phyloP scores from a whole-genome alignment of 2,113 vertebrate species.

The Ictalurus furcatus region DNA sequence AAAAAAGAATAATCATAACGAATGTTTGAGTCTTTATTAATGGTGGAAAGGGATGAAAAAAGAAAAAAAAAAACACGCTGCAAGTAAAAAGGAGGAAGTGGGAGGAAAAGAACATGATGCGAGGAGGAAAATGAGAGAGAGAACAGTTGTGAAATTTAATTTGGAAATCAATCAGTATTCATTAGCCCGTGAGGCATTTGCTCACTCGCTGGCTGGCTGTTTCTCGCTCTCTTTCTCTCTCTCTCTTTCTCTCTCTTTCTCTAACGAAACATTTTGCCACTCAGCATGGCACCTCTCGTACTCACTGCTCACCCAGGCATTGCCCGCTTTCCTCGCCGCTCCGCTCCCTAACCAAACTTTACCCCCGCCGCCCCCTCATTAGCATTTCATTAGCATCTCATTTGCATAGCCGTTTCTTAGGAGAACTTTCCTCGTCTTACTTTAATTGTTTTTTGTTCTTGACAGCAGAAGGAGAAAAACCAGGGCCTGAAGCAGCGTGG shows the following conservation, averaged over 20 bases:
- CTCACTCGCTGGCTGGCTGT: constrained; percentile 55
- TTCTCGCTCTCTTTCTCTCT: constrained; percentile 28
- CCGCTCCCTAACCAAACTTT: constrained; percentile 76
- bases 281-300: constrained; percentile 59
- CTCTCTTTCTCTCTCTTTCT: constrained; percentile 32
- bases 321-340: constrained; percentile 64
- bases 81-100: constrained; percentile 25
- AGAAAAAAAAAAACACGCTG: background rate
- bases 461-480: constrained; percentile 28
- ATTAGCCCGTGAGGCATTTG: constrained; percentile 56
- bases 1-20: background rate
- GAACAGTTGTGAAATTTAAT: constrained; percentile 58
- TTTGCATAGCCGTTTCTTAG: constrained; percentile 66
- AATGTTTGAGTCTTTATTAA: background rate
- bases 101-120: constrained; percentile 15
- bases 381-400: constrained; percentile 79
- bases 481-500: background rate
- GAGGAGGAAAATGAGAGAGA: constrained; percentile 24
- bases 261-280: constrained; percentile 65
- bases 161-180: constrained; percentile 63
- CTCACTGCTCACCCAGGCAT: constrained; percentile 75
- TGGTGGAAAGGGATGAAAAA: background rate
- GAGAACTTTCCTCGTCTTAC: constrained; percentile 47
- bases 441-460: constrained; percentile 49
- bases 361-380: constrained; percentile 73